A percentile compares a stretch with the other conserved stretches of the same genome.
Evolutionary conservation across 2,888 invertebrate species (phyloP).

Genomic region (Xanthorhoe spadicearia): DNA sequence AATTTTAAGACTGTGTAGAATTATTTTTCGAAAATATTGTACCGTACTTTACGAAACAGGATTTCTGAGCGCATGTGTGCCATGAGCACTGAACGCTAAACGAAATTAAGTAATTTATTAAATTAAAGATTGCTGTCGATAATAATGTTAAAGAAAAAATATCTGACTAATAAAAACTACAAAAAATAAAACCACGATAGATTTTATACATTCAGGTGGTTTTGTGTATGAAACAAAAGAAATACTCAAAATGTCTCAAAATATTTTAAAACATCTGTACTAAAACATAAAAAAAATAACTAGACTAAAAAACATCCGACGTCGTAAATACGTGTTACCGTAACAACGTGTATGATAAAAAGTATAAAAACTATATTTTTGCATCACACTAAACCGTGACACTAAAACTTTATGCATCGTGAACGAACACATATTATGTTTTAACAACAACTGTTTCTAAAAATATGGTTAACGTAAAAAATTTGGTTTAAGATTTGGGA

Average conservation of each 20-base stretch:
- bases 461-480: not conserved
- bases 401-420: slow-evolving; percentile 59
- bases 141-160: no score
- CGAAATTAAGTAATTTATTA: no score
- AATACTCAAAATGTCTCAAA: no score
- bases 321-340: slow-evolving; percentile 34
- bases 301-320: slow-evolving; percentile 16
- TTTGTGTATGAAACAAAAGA: no score
- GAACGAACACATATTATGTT: slow-evolving; percentile 10
- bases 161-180: no score
- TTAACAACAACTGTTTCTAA: not conserved
- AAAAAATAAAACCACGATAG: no score
- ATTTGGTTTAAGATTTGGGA: not conserved
- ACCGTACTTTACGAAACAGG: no score
- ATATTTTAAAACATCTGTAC: not conserved
- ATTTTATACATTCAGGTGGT: no score
- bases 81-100: no score
- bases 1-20: not conserved
- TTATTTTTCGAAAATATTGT: not conserved
- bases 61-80: no score
- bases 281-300: slow-evolving; percentile 18
- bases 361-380: slow-evolving; percentile 66
- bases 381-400: slow-evolving; percentile 57
- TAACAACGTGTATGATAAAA: slow-evolving; percentile 57
- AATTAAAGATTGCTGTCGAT: no score